Conservation (phyloP, 1,140 invertebrate genomes). For the Drosophila pachea region DNA sequence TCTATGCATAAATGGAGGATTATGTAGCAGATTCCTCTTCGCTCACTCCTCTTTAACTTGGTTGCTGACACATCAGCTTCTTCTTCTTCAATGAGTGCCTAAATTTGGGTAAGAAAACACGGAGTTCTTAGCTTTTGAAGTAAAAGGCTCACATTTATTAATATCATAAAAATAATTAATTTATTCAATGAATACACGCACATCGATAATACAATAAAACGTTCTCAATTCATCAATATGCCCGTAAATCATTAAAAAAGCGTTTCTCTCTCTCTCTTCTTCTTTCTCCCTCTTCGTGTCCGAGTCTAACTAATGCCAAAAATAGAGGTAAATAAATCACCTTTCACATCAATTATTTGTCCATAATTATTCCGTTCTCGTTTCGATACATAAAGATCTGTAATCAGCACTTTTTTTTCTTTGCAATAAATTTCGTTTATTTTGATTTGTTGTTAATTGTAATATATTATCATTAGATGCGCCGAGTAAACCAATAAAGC, state of each 20-base stretch:
- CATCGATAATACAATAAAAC: conserved; percentile 70
- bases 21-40: no score
- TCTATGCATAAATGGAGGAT: no score
- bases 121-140: conserved; percentile 53
- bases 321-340: conserved; percentile 66
- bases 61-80: no score
- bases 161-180: conserved; percentile 64
- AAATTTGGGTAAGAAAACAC: background rate
- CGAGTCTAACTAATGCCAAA: conserved; percentile 42
- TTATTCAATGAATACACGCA: conserved; percentile 72
- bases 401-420: background rate
- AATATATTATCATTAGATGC: conserved; percentile 34
- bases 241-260: conserved; percentile 61
- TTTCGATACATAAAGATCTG: conserved; percentile 39
- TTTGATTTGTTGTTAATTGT: conserved; percentile 14
- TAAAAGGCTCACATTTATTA: conserved; percentile 75
- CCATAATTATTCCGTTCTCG: conserved; percentile 22
- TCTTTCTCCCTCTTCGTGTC: background rate
- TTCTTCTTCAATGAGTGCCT: no score
- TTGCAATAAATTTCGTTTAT: conserved; percentile 21
- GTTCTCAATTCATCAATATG: conserved; percentile 59
- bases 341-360: conserved; percentile 36
- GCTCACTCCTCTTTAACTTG: no score
- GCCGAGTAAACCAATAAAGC: conserved; percentile 60
- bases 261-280: conserved; percentile 26